Percentiles rank a stretch among this genome's conserved stretches.
Evolutionary conservation across 2,888 invertebrate genomes (phyloP).

Genomic region (Agrochola lota): DNA sequence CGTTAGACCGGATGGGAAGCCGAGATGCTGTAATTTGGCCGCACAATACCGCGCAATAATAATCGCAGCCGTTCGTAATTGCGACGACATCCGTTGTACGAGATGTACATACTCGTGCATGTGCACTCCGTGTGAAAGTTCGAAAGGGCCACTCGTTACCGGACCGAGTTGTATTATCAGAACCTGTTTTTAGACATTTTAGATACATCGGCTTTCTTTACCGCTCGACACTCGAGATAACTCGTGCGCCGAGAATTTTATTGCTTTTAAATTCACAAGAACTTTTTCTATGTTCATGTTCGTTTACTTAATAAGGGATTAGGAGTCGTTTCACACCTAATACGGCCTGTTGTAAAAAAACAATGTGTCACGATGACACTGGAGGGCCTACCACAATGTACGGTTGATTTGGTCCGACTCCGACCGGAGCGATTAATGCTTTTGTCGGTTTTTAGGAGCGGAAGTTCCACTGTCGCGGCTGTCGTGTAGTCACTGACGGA

Average conservation of each 20-base stretch:
- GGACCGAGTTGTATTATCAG: conserved; percentile 77
- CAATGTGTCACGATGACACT: conserved; percentile 68
- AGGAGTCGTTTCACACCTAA: conserved; percentile 80
- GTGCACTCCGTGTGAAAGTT: conserved; percentile 87
- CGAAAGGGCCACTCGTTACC: conserved; percentile 79
- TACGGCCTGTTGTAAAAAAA: conserved; percentile 70
- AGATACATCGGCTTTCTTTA: conserved; percentile 84
- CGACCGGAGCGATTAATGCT: conserved; percentile 73
- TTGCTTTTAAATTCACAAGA: conserved; percentile 79
- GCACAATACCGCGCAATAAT: conserved; percentile 88
- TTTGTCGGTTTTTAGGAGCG: conserved; percentile 79
- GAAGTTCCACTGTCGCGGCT: conserved; percentile 80
- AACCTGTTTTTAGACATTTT: conserved; percentile 83
- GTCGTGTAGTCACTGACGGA: conserved; percentile 80
- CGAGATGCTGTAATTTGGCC: conserved; percentile 88
- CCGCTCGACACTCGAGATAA: conserved; percentile 77
- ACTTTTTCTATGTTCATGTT: conserved; percentile 72
- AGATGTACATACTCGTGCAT: conserved; percentile 75
- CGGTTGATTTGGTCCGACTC: conserved; percentile 68
- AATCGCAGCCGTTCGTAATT: conserved; percentile 87
- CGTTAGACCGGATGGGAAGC: conserved; percentile 87
- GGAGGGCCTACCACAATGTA: conserved; percentile 76
- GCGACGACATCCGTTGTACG: conserved; percentile 87
- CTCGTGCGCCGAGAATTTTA: conserved; percentile 73
- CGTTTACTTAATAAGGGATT: conserved; percentile 72